phyloP scores from a whole-genome alignment of 2,888 invertebrate genomes.

The Agrypnus murinus region DNA sequence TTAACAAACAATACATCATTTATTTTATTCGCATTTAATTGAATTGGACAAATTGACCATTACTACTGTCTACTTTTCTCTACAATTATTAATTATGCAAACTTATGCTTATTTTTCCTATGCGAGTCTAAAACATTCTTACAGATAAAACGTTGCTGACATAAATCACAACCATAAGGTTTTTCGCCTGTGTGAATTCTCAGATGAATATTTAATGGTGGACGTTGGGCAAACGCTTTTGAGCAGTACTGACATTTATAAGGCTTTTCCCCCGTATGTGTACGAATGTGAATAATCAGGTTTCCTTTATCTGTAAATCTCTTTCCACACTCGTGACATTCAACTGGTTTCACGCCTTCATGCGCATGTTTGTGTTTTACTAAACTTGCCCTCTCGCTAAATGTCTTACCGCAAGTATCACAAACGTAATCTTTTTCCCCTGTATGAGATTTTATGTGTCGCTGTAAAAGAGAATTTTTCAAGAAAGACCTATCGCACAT shows the following conservation, averaged over 20 bases:
- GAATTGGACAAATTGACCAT: no score
- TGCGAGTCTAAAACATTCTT: constrained; percentile 19
- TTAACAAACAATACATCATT: no score
- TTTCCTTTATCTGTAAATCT: constrained; percentile 66
- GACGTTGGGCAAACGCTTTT: constrained; percentile 73
- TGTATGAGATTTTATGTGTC: constrained; percentile 1
- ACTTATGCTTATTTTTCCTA: neutral
- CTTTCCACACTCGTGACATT: constrained; percentile 58
- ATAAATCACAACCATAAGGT: constrained; percentile 2
- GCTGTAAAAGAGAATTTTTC: neutral
- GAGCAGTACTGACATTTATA: constrained; percentile 74
- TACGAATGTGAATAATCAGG: constrained; percentile 72
- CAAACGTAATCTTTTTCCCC: constrained; percentile 56
- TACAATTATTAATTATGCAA: no score
- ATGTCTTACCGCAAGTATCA: constrained; percentile 66
- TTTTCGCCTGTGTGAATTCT: constrained; percentile 67
- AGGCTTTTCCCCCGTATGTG: constrained; percentile 73
- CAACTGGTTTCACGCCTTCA: constrained; percentile 39
- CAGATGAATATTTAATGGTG: constrained; percentile 71
- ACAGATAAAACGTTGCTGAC: constrained; percentile 30
- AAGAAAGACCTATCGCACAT: neutral
- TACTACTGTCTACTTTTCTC: no score
- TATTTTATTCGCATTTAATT: no score
- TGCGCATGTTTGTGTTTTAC: constrained; percentile 58
- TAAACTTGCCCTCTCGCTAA: constrained; percentile 57